Base-by-base conservation (phyloP, 2,888 invertebrate species). In the Lasius fuliginosus region DNA sequence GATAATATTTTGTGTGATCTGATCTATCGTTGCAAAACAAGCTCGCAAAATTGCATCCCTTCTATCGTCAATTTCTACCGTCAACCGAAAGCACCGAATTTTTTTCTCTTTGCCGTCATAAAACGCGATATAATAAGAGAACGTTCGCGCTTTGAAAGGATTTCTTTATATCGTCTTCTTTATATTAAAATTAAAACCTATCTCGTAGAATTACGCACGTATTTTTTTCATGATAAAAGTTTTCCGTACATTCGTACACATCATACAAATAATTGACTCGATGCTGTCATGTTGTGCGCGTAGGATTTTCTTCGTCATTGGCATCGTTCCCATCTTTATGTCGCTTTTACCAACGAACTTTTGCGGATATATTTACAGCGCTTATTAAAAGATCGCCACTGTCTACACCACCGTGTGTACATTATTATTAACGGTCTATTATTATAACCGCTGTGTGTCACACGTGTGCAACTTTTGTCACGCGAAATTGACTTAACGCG, bases 241-340 rank as follows among this genome's bases (percentile, higher is more conserved):
- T 86, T 85, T 89, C 85, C 79, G 71, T 46, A 71, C 75, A 85
- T 76, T 84, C 58, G 30, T 81, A 82, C 27, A 58, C 18, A 46
- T n/a, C 53, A 8, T 53, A 76, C 67, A 56, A 40, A 85, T 86
- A 79, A 87, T 89, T 87, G 71, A 89, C 84, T 79, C 82, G 68
- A 46, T 49, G 64, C 62, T 74, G 76, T 77, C 67, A 86, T 74
- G 84, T 87, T 87, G 87, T 83, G 86, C 86, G 79, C 86, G 87
- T 87, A 85, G 86, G 85, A 90, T 90, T 87, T 87, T 86, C 86
- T 60, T 73, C 76, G 83, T 36, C 36, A 76, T 85, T 91, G 91
- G 91, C 91, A 77, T 33, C 62, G 23, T 64, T 90, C 91, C 91
- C 91, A 53, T 46, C 53, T 56, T 68, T 73, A 87, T 86, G 85